Conservation (phyloP, 2,797 vertebrate species). For the Yasuhikotakia modesta region DNA sequence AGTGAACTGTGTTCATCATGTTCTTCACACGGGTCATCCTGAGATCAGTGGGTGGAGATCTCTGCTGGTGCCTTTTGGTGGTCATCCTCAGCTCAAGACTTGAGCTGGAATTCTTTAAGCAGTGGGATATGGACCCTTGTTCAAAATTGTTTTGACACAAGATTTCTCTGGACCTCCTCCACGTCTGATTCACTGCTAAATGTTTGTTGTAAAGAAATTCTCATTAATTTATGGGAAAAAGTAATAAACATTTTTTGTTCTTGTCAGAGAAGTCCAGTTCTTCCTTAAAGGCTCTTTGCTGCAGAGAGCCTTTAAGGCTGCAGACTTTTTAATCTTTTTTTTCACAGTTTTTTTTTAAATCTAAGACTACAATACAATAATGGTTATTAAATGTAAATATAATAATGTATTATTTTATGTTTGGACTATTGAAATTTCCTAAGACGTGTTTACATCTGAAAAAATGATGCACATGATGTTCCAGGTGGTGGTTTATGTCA, state of each 20-base stretch:
- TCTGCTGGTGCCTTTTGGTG: conserved; percentile 94
- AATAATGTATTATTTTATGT: no score
- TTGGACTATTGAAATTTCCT: no score
- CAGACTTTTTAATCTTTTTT: no score
- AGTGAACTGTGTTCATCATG: conserved; percentile 29
- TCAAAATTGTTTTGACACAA: conserved; percentile 95
- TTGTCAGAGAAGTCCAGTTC: conserved; percentile 70
- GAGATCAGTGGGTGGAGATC: conserved; percentile 71
- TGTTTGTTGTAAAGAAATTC: conserved; percentile 92
- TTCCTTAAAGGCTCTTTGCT: neutral
- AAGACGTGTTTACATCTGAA: neutral
- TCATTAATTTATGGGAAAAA: conserved; percentile 84
- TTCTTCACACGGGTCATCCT: conserved; percentile 52
- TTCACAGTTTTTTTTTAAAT: no score
- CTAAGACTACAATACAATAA: neutral
- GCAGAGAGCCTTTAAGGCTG: no score
- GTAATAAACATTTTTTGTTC: conserved; percentile 76
- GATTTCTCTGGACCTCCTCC: conserved; percentile 86
- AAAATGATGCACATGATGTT: neutral
- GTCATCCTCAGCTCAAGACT: conserved; percentile 85
- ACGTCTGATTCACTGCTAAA: conserved; percentile 94
- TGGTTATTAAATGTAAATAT: no score
- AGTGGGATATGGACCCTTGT: conserved; percentile 87
- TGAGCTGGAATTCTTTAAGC: conserved; percentile 70
- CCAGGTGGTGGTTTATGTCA: conserved; percentile 3